Evolutionary conservation across 2,113 vertebrate species (phyloP), one percentile per base, ranked within the genome.

Genomic region (Lates calcarifer): DNA sequence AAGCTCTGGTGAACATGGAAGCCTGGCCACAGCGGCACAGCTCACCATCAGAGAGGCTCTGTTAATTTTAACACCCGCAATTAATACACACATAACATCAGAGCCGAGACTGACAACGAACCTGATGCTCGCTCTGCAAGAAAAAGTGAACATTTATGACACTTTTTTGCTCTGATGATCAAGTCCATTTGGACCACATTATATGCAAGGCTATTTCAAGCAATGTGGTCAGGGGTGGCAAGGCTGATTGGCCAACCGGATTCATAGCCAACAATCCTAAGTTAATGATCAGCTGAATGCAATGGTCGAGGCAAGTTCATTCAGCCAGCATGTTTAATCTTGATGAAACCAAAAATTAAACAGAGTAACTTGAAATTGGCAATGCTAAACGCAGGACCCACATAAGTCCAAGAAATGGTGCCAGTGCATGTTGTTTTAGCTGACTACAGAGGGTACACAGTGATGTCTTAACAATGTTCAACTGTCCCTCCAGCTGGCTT

Each of bases 401-500:
- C 18, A 0, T 62, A n/a, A 78, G 78, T 62, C 0, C 1, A 29
- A 65, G 63, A 83, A 51, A 28, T 29, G 31, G 24, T 43, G 64
- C 69, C 43, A 57, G 61, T 61, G 43, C 45, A 31, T 65, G 45
- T 58, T 58, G 31, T 67, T 64, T 60, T 51, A 45, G 20, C 26
- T 28, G 26, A 74, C 8, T 66, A 28, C 62, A 77, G 62, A 53
- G 63, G 66, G 64, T 35, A 20, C 39, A 49, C 28, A 55, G 24
- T 15, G 12, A 87, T 22, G 82, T 77, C 79, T 53, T 67, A 61
- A 70, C 70, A 81, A 68, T 64, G 49, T 64, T 35, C 24, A 58
- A 60, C 41, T 66, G 28, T 47, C 41, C 39, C 17, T 71, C 80
- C 77, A 83, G 73, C 72, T 76, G 84, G 74, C 47, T 66, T 77